Base-by-base conservation (phyloP, 2,797 vertebrate genomes). In the Falco rusticolus region DNA sequence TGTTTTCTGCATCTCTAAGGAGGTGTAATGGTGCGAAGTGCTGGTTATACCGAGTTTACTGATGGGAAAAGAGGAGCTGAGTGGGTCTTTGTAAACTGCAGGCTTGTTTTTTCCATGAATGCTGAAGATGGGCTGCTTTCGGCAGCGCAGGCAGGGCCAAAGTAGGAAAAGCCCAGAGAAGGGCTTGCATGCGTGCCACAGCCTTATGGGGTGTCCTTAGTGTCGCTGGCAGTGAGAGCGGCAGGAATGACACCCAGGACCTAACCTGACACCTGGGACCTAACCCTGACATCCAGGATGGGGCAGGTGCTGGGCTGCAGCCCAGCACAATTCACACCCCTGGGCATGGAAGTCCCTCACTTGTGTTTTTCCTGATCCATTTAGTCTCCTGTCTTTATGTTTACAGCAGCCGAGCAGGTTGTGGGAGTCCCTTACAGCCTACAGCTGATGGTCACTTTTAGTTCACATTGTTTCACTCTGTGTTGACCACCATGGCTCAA, bases 1-100 rank as follows among this genome's bases (percentile, higher is more conserved):
- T 84, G 92, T 95, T 97, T 97, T 82, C 96, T 83, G 74, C 79
- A 85, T 95, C 84, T 97, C 93, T 71, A 29, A 94, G 88, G 93
- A 97, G 90, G 88, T 94, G 83, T 75, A 84, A 93, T 51, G 71
- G 83, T 79, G 54, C 47, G 5, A 95, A 93, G 70, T 68, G 65
- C 63, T 91, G 83, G 70, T 65, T 91, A 25, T 79, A 71, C 15
- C 8, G n/a, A 20, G 0, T 93, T 92, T 84, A 69, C 94, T 69
- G 78, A 88, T 22, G 92, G 84, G 54, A 86, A 92, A 86, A 80
- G 75, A 59, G 79, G 88, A 90, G 90, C 81, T 68, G 43, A 77
- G 84, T 15, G 28, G 68, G 75, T 29, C 88, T 97, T 85, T 74
- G 76, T 57, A 90, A 96, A 89, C 53, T 11, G 81, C 21, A 59